Conservation (phyloP, 2,113 vertebrate species). For the Alces alces region DNA sequence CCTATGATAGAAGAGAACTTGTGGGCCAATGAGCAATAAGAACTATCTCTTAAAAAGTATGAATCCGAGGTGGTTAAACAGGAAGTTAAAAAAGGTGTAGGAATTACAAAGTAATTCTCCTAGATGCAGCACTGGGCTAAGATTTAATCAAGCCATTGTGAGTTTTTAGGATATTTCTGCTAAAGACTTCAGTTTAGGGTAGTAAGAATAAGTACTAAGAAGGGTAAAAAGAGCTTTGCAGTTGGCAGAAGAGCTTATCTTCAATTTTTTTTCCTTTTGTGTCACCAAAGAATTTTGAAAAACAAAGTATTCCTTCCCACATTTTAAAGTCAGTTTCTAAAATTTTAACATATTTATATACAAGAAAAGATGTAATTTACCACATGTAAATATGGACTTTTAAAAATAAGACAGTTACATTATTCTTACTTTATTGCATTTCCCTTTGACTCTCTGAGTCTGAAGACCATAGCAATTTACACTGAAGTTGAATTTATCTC, state of each 20-base stretch:
- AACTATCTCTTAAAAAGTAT: not conserved
- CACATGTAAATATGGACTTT: not conserved
- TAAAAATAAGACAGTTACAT: not conserved
- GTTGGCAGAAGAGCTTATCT: not conserved
- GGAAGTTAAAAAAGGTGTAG: not conserved
- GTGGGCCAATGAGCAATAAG: not conserved
- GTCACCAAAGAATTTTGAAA: slow-evolving; percentile 7
- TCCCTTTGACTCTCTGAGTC: not conserved
- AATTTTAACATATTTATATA: not conserved
- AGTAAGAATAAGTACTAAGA: not conserved
- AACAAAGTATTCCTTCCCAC: not conserved
- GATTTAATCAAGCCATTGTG: not conserved
- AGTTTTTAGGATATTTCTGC: slow-evolving; percentile 8
- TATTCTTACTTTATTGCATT: not conserved
- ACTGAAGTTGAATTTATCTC: not conserved
- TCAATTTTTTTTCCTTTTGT: not conserved
- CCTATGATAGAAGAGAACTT: not conserved
- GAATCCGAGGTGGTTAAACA: not conserved
- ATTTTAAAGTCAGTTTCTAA: not conserved
- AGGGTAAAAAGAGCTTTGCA: not conserved
- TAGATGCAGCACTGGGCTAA: not conserved
- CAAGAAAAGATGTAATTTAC: not conserved
- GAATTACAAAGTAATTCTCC: not conserved
- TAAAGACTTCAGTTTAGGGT: not conserved
- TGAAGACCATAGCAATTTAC: not conserved